Base-by-base conservation (phyloP, 2,888 invertebrate genomes). In the Morpho helenor region DNA sequence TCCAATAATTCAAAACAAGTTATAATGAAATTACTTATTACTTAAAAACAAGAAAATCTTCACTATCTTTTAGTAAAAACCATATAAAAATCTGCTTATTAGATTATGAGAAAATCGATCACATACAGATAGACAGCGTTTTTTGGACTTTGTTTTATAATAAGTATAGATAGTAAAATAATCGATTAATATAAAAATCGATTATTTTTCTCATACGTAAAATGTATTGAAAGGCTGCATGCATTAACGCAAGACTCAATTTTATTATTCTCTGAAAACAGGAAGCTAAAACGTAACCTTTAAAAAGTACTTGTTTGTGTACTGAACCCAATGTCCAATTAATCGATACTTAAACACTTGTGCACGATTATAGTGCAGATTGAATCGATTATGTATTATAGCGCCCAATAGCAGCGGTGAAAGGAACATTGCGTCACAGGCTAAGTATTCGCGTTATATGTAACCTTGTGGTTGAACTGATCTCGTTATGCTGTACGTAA, bases 401-500 rank as follows among this genome's bases (percentile, higher is more conserved):
- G 58, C 1, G 73, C 71, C 82, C 83, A 82, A 82, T 82, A 68
- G 73, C 72, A 55, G 60, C 66, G 76, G 87, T 87, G 87, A 87
- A 87, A 87, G 87, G 87, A 80, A 80, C 73, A 73, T 81, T 77
- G 75, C 87, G 85, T 87, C 87, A 86, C 74, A 77, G 73, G 72
- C 55, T 64, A 55, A 40, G 23, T 9, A 49, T 55, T 55, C 44
- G 55, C 55, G 41, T 49, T 43, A 55, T 40, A 49, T 49, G 48
- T 55, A 55, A 55, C 55, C 55, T 55, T 55, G 55, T 44, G 31
- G 55, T 7, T 22, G 16, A 49, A 58, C 58, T 49, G 58, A 49
- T 58, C 53, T 58, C 31, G 58, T 53, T 58, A 49, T 45, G 49
- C 48, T 53, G 52, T 51, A 43, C 10, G 45, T 54, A 23, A 42